phyloP scores from a whole-genome alignment of 2,113 vertebrate genomes.

The Gobius niger region DNA sequence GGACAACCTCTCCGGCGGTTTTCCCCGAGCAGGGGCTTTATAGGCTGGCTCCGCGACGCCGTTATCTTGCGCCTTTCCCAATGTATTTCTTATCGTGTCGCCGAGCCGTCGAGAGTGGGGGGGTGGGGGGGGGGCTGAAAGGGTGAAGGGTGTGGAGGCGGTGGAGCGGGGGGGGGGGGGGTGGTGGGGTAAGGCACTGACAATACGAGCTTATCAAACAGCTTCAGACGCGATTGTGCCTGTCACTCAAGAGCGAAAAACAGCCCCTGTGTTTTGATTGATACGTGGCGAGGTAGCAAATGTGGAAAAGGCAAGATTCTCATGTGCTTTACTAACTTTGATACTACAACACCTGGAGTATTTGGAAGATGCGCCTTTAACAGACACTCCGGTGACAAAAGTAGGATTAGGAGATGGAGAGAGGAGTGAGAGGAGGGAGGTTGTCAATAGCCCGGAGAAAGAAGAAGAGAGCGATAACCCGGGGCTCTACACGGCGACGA shows the following conservation, averaged over 20 bases:
- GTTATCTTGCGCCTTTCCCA: slow-evolving; percentile 97
- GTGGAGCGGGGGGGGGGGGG: slow-evolving; percentile 40
- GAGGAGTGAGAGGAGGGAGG: slow-evolving; percentile 54
- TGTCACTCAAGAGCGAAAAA: slow-evolving; percentile 90
- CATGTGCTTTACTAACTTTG: slow-evolving; percentile 33
- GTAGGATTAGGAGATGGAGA: slow-evolving; percentile 96
- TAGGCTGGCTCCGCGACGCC: slow-evolving; percentile 82
- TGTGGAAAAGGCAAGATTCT: slow-evolving; percentile 80
- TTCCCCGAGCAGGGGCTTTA: slow-evolving; percentile 81
- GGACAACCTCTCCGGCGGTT: slow-evolving; percentile 73
- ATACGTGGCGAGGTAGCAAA: slow-evolving; percentile 94
- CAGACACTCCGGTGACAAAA: slow-evolving; percentile 94
- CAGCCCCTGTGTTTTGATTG: slow-evolving; percentile 83
- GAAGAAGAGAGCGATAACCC: slow-evolving; percentile 81
- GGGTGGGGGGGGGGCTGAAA: background rate
- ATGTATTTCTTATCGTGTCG: slow-evolving; percentile 97
- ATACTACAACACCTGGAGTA: slow-evolving; percentile 63
- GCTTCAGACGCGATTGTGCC: slow-evolving; percentile 94
- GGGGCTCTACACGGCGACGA: no score
- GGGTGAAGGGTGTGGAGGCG: background rate
- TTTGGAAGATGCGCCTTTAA: slow-evolving; percentile 18
- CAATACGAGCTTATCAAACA: slow-evolving; percentile 99
- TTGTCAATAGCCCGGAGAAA: slow-evolving; percentile 81
- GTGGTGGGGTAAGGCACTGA: slow-evolving; percentile 70
- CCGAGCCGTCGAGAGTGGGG: slow-evolving; percentile 63